Evolutionary conservation across 1,140 invertebrate genomes (phyloP).

Genomic region (Heliothis subflexa): DNA sequence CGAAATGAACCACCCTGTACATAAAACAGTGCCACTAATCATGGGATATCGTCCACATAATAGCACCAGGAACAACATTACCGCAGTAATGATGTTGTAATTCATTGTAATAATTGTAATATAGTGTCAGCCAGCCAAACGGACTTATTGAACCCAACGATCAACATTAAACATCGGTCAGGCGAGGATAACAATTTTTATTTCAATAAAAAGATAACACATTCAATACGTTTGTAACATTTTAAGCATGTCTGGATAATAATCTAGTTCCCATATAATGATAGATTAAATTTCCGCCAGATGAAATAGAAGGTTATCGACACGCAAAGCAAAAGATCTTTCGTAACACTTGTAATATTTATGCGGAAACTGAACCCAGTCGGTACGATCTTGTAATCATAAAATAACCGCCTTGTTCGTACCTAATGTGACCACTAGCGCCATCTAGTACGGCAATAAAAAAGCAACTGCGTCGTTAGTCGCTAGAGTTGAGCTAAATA

Average conservation of each 20-base stretch:
- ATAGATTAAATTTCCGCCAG: not conserved
- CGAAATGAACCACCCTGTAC: slow-evolving; percentile 47
- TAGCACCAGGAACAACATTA: slow-evolving; percentile 50
- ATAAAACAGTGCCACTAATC: slow-evolving; percentile 36
- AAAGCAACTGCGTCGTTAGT: slow-evolving; percentile 17
- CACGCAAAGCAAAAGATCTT: slow-evolving; percentile 22
- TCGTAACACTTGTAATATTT: slow-evolving; percentile 32
- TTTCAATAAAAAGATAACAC: not conserved
- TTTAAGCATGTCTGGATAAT: no score
- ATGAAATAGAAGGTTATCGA: slow-evolving; percentile 21
- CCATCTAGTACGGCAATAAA: slow-evolving; percentile 51
- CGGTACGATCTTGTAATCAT: slow-evolving; percentile 32
- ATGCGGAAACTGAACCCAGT: slow-evolving; percentile 28
- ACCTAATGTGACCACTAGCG: slow-evolving; percentile 45
- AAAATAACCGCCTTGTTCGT: slow-evolving; percentile 37
- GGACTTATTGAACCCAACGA: slow-evolving; percentile 15
- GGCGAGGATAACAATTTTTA: not conserved
- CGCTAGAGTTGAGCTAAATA: slow-evolving; percentile 19
- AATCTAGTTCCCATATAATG: no score
- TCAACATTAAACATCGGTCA: slow-evolving; percentile 9
- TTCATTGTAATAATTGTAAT: slow-evolving; percentile 59
- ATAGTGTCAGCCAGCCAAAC: slow-evolving; percentile 8
- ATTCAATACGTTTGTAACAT: no score
- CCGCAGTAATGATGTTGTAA: slow-evolving; percentile 65
- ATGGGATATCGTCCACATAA: slow-evolving; percentile 33